These are phyloP conservation scores for Cichlasoma orientale DNA, from an alignment of 2,797 vertebrate species.

Conservation along the genomic window DNA sequence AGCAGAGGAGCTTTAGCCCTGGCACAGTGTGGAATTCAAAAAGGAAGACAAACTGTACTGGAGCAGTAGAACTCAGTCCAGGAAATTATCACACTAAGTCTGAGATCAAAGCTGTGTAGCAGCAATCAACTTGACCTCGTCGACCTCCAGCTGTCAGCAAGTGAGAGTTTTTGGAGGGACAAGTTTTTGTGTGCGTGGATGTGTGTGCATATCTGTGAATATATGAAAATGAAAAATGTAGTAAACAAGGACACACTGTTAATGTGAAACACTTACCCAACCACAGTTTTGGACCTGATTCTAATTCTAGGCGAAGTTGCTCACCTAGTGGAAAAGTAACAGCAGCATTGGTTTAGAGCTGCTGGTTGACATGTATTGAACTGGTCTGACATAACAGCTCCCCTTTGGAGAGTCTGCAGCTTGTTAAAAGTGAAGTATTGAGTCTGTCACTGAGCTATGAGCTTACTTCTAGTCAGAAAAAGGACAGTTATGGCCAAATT, in stretches of 20 bases:
- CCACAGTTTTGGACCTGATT: not conserved
- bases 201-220: not conserved
- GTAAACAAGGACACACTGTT: slow-evolving; percentile 5
- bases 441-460: not conserved
- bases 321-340: not conserved
- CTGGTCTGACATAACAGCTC: not conserved
- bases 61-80: not conserved
- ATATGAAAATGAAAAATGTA: not conserved
- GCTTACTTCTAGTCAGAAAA: not conserved
- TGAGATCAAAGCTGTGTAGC: slow-evolving; percentile 53
- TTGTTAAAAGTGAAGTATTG: not conserved
- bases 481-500: not conserved
- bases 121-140: slow-evolving; percentile 42
- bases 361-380: not conserved
- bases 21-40: slow-evolving; percentile 19
- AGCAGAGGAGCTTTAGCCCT: slow-evolving; percentile 20
- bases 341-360: not conserved
- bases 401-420: not conserved
- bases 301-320: not conserved
- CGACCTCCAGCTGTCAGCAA: slow-evolving; percentile 48
- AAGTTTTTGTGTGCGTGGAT: not conserved
- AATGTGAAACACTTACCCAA: slow-evolving; percentile 9
- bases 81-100: slow-evolving; percentile 35
- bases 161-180: slow-evolving; percentile 20
- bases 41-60: slow-evolving; percentile 9